Evolutionary conservation across 2,113 vertebrate species (phyloP), one percentile per base, ranked within the genome.

Genomic region (Rhinopomastus cyanomelas): DNA sequence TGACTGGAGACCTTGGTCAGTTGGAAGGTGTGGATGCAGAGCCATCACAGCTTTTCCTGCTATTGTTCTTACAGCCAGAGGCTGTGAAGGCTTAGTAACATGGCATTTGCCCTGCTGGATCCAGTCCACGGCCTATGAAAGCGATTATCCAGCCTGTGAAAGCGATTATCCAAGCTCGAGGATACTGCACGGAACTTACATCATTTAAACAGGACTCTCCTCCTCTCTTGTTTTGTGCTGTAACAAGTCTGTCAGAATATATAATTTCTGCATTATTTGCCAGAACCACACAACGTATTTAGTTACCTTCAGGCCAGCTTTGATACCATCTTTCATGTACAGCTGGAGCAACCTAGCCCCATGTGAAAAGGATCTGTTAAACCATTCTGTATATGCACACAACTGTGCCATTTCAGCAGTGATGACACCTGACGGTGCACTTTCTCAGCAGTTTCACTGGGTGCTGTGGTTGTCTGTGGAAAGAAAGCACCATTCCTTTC

Each of bases 61-160:
- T 69, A n/a, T 79, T 95, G 59, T 81, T 92, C n/a, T 37, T 57
- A 48, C 3, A 51, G 16, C 25, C 29, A 51, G 30, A 72, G 36
- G 36, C 44, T 62, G 26, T 12, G 19, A 82, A 87, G 76, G 53
- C 49, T 69, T 60, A 22, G 22, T 42, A 74, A 53, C 4, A 5
- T n/a, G 0, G 0, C 30, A 21, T 72, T 91, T 87, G 29, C 64
- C 25, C 4, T 1, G 1, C 18, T 79, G 67, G 22, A 74, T 73
- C 51, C 5, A 55, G 21, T 66, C 62, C 55, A 12, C 51, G 49
- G 36, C 26, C 64, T 51, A 21, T 48, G 48, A 37, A 79, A 53
- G 53, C 7, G 1, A 51, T 92, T 81, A 36, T 32, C 18, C 2
- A 0, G 2, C 19, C 46, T 48, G 15, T 42, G 39, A 36, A 79